Percentiles rank a stretch among this genome's conserved stretches.
Evolutionary conservation across 2,888 invertebrate genomes (phyloP).

Genomic region (Lasioglossum marginatum): DNA sequence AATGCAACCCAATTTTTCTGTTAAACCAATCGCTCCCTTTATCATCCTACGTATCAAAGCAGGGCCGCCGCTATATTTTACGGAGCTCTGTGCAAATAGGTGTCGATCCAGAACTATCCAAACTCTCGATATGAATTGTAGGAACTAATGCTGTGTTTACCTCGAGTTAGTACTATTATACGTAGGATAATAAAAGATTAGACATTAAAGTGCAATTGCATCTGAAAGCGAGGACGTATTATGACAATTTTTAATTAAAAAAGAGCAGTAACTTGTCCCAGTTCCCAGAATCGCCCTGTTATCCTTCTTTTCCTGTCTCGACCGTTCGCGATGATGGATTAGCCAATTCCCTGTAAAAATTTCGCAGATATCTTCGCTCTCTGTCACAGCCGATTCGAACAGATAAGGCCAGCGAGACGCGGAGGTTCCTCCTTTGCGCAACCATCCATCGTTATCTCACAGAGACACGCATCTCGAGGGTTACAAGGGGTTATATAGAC

Average conservation of each 20-base stretch:
- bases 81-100: no score
- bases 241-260: no score
- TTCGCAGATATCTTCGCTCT: neutral
- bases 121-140: no score
- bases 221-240: no score
- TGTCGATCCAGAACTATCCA: no score
- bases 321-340: neutral
- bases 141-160: no score
- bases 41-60: no score
- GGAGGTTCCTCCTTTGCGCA: neutral
- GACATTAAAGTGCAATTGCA: no score
- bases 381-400: neutral
- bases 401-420: neutral
- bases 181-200: no score
- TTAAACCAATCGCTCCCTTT: neutral
- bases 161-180: no score
- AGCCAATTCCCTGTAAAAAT: neutral
- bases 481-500: neutral
- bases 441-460: neutral
- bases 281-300: neutral
- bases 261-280: no score
- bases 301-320: slow-evolving; percentile 9
- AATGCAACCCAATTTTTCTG: slow-evolving; percentile 30
- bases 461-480: neutral
- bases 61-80: no score